These are phyloP conservation scores for Chelonus formosanus DNA, from an alignment of 2,888 invertebrate species.

Conservation along the genomic window DNA sequence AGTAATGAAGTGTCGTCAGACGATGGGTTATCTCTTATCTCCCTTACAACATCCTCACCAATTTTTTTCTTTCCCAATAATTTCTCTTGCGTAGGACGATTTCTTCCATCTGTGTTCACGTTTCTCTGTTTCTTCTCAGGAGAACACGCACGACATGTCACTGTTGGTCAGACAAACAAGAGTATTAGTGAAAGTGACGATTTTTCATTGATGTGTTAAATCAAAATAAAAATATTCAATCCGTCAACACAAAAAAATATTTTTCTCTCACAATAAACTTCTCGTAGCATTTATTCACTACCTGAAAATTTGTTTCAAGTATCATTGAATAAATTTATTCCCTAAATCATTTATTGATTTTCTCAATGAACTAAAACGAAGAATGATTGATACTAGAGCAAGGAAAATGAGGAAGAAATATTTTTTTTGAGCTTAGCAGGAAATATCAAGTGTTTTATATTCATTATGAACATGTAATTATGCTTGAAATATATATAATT, in stretches of 20 bases:
- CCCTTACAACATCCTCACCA: neutral
- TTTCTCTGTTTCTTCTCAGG: conserved; percentile 37
- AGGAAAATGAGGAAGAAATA: no score
- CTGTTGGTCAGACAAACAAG: conserved; percentile 19
- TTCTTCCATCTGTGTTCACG: conserved; percentile 31
- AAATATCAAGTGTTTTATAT: no score
- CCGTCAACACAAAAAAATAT: neutral
- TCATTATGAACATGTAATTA: no score
- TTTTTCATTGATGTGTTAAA: conserved; percentile 21
- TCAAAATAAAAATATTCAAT: conserved; percentile 18
- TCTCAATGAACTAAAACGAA: no score
- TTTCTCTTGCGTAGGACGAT: conserved; percentile 37
- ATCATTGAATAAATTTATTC: no score
- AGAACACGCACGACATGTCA: conserved; percentile 16
- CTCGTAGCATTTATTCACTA: no score
- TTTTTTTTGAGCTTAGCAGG: no score
- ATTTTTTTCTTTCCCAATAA: conserved; percentile 18
- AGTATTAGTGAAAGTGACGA: conserved; percentile 40
- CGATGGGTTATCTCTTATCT: conserved; percentile 6
- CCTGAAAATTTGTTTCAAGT: no score
- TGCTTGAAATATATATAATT: no score
- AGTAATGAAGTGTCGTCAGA: neutral
- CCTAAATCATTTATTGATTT: no score
- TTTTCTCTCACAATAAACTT: conserved; percentile 10
- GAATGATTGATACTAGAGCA: no score